Base-by-base conservation (phyloP, 2,888 invertebrate species). In the Heliconius erato region DNA sequence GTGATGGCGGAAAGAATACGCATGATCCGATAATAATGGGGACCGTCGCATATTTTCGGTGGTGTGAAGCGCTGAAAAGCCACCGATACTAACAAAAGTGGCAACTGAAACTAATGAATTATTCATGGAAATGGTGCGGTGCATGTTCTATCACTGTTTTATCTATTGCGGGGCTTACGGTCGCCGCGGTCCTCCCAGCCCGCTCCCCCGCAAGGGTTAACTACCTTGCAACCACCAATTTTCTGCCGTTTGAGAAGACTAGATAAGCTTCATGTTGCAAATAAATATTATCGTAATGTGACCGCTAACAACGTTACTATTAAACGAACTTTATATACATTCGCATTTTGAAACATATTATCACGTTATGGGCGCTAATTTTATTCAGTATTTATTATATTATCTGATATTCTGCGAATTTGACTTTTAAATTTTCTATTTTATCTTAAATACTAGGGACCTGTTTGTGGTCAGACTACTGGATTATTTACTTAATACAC, bases 121-220 rank as follows among this genome's bases (percentile, higher is more conserved):
- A 96, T 96, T 96, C 96, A 96, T 95, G 91, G 88, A 92, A 92
- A 92, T 94, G 95, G 94, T 92, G 93, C 94, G 95, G 96, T 95
- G 96, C 96, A 96, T 96, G 96, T 96, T 96, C 96, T 96, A 96
- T 96, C 96, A 95, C 96, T 96, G 96, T 96, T 96, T 95, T 96
- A 96, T 96, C 96, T 96, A 96, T 96, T 95, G 96, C 92, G 96
- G 93, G 94, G 91, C 92, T 92, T 90, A 91, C 91, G 90, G 91
- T 77, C 63, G 81, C 74, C 79, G 69, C 82, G 79, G 78, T 69
- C 84, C 84, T 44, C 83, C 59, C 84, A 32, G 32, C 65, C 82
- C 89, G 80, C 83, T 81, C 90, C 89, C 91, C 91, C 92, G 90
- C 92, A 93, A 94, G 94, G 94, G 95, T 94, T 95, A 95, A 95